Evolutionary conservation across 2,888 invertebrate genomes (phyloP).

Genomic region (Ceraclea dissimilis): DNA sequence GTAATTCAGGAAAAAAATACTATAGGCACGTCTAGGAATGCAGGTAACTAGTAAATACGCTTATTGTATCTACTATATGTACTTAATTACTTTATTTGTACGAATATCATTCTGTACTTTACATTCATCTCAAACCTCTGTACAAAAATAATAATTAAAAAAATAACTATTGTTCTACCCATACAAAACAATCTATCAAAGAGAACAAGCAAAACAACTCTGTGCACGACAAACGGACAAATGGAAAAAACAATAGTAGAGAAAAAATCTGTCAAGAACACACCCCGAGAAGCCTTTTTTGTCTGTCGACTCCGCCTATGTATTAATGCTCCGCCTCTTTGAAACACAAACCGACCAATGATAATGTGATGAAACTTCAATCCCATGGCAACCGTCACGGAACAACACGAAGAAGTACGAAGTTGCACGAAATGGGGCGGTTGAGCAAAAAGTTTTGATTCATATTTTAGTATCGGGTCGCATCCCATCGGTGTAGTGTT

Average conservation of each 20-base stretch:
- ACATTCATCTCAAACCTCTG: too few relatives aligned
- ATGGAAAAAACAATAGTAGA: conserved; percentile 34
- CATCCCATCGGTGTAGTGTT: conserved; percentile 49
- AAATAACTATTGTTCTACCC: conserved; percentile 33
- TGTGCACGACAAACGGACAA: conserved; percentile 33
- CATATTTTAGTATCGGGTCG: conserved; percentile 50
- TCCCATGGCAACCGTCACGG: conserved; percentile 31
- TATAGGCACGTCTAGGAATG: too few relatives aligned
- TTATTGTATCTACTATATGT: too few relatives aligned
- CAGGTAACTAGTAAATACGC: too few relatives aligned
- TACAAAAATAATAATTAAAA: conserved; percentile 27
- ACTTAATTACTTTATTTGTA: too few relatives aligned
- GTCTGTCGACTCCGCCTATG: conserved; percentile 34
- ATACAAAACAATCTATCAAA: conserved; percentile 40
- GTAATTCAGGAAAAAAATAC: too few relatives aligned
- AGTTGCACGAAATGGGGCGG: conserved; percentile 40
- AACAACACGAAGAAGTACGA: conserved; percentile 36
- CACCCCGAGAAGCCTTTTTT: conserved; percentile 28
- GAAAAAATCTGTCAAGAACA: conserved; percentile 39
- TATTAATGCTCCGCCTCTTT: conserved; percentile 34
- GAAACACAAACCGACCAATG: conserved; percentile 15
- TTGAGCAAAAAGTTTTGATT: conserved; percentile 49
- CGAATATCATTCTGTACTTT: too few relatives aligned
- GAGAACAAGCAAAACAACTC: conserved; percentile 40
- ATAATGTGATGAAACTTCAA: conserved; percentile 11